phyloP scores from a whole-genome alignment of 2,113 vertebrate genomes.

The Monarcha castaneiventris region DNA sequence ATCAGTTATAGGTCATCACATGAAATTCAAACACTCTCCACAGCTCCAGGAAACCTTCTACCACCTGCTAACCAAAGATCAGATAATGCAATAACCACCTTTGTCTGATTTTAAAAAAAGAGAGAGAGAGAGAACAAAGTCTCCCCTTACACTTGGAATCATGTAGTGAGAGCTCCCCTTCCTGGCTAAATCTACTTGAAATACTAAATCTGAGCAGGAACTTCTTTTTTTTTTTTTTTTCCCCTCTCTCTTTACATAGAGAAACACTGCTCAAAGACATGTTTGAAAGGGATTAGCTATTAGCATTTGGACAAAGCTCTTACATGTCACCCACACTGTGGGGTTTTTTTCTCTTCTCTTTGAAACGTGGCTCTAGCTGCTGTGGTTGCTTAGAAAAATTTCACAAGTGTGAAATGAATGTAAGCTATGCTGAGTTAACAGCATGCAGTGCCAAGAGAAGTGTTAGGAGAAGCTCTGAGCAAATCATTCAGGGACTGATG shows the following conservation, averaged over 20 bases:
- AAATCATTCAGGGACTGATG: background rate
- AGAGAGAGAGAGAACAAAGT: background rate
- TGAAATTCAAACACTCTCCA: background rate
- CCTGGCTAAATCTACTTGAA: background rate
- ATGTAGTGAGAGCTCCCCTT: conserved; percentile 27
- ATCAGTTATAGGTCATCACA: background rate
- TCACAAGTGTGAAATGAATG: background rate
- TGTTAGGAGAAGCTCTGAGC: conserved; percentile 16
- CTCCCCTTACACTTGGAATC: background rate
- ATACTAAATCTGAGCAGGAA: background rate
- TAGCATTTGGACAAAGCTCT: conserved; percentile 6
- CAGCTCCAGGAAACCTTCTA: background rate
- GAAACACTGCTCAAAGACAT: background rate
- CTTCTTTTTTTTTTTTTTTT: no score
- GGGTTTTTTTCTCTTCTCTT: background rate
- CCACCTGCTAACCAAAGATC: background rate
- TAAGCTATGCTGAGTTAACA: background rate
- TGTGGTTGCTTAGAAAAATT: background rate
- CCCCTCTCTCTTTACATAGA: background rate
- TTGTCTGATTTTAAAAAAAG: background rate
- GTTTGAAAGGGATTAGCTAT: background rate
- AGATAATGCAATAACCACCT: background rate
- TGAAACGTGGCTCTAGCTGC: background rate
- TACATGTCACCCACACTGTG: background rate
- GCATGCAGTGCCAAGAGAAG: background rate